These are phyloP conservation scores for Molanna angustata DNA, from an alignment of 2,888 invertebrate species.

Conservation along the genomic window DNA sequence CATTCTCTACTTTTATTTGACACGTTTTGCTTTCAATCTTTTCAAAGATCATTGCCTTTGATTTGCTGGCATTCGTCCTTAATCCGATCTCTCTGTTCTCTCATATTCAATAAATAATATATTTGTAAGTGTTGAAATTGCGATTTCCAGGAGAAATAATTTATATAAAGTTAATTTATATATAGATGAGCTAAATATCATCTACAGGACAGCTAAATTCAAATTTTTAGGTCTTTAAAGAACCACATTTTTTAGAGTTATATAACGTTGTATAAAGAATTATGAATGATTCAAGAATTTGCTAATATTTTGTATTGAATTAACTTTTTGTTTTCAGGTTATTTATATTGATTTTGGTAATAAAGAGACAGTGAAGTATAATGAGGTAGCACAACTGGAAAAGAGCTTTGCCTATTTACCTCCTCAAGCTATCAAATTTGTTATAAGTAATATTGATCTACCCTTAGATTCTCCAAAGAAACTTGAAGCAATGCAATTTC, in stretches of 20 bases:
- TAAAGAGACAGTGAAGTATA: slow-evolving; percentile 50
- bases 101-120: no score
- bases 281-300: background rate
- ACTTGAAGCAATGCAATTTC: background rate
- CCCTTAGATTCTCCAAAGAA: background rate
- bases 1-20: no score
- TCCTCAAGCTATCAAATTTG: slow-evolving; percentile 54
- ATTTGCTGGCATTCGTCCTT: no score
- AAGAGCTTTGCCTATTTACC: slow-evolving; percentile 53
- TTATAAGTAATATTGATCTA: slow-evolving; percentile 7
- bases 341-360: slow-evolving; percentile 71
- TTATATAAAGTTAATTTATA: no score
- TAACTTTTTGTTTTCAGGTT: slow-evolving; percentile 43
- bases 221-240: background rate
- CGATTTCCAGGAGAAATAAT: no score
- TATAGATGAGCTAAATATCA: no score
- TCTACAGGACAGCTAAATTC: no score
- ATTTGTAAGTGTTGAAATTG: no score
- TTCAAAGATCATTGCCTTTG: no score
- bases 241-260: background rate
- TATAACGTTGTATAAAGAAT: background rate
- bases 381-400: slow-evolving; percentile 55
- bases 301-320: slow-evolving; percentile 1
- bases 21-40: no score
- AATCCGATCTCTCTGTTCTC: no score